phyloP scores from a whole-genome alignment of 2,888 invertebrate species.

The Myopa tessellatipennis region DNA sequence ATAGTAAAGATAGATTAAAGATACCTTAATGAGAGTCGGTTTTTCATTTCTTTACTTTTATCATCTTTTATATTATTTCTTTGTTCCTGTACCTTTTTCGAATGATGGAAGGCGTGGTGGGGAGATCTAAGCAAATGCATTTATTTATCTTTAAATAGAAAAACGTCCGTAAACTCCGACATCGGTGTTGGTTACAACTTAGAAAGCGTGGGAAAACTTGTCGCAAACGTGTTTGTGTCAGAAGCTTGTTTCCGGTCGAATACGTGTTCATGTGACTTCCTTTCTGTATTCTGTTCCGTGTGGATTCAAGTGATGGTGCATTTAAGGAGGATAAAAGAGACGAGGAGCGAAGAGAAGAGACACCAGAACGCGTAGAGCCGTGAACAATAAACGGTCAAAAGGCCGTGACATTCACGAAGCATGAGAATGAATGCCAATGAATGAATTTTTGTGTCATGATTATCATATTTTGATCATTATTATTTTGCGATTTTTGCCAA shows the following conservation, averaged over 20 bases:
- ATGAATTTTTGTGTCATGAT: neutral
- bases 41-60: neutral
- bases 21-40: too few relatives aligned
- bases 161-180: too few relatives aligned
- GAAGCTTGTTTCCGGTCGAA: constrained; percentile 8
- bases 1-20: too few relatives aligned
- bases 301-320: too few relatives aligned
- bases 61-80: neutral
- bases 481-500: neutral
- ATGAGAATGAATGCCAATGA: neutral
- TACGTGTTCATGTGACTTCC: constrained; percentile 14
- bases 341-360: neutral
- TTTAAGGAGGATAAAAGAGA: too few relatives aligned
- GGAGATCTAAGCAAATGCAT: too few relatives aligned
- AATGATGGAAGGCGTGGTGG: too few relatives aligned
- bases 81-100: neutral
- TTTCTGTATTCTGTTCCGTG: neutral
- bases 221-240: constrained; percentile 28
- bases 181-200: neutral
- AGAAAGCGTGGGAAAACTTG: neutral
- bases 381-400: neutral
- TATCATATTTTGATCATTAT: neutral
- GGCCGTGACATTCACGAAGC: neutral
- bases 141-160: too few relatives aligned
- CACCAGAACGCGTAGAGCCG: neutral